These are phyloP conservation scores for Anhinga anhinga DNA, from an alignment of 2,113 vertebrate genomes.

Conservation along the genomic window DNA sequence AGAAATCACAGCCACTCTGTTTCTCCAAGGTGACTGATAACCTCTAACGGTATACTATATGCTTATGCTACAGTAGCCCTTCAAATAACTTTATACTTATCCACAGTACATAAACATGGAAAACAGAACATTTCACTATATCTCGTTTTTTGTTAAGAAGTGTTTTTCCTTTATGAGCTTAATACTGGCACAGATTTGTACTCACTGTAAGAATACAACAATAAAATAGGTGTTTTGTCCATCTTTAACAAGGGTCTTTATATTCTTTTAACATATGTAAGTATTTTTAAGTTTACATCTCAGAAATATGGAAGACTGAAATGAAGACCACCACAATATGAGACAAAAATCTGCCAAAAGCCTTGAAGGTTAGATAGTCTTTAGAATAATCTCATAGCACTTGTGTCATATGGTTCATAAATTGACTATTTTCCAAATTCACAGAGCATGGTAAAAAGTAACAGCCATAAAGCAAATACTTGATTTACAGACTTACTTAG, in stretches of 20 bases:
- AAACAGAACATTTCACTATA: background rate
- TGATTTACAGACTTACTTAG: background rate
- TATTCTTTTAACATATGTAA: background rate
- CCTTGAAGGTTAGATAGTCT: background rate
- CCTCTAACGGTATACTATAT: background rate
- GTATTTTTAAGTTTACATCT: background rate
- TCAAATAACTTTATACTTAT: background rate
- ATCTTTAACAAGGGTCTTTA: background rate
- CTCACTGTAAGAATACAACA: background rate
- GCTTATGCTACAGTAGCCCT: accelerated
- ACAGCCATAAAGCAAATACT: background rate
- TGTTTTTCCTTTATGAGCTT: background rate
- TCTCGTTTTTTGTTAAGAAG: background rate
- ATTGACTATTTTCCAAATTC: background rate
- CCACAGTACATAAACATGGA: background rate
- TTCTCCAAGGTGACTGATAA: background rate
- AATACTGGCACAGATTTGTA: background rate
- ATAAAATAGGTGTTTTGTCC: background rate
- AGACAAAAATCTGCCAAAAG: background rate
- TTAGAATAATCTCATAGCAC: background rate
- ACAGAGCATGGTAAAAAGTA: background rate
- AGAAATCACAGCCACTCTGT: background rate
- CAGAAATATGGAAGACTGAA: background rate
- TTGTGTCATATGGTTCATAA: background rate
- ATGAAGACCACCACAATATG: background rate